Evolutionary conservation across 2,888 invertebrate genomes (phyloP).

Genomic region (Scaptomyza parva): DNA sequence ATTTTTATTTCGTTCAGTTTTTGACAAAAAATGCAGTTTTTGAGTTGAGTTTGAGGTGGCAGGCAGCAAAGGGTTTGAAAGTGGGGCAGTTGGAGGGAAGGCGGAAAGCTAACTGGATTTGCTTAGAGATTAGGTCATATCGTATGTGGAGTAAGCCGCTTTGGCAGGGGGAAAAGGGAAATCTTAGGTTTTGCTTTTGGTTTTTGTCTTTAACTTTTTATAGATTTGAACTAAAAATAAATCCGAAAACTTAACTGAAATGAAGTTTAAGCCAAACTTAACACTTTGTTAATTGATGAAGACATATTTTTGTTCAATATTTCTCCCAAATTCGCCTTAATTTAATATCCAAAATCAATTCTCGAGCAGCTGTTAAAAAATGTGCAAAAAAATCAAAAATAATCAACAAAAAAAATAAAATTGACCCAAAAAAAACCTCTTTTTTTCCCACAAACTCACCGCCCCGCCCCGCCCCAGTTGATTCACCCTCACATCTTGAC

Average conservation of each 20-base stretch:
- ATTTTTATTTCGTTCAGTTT: too few species aligned
- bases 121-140: too few species aligned
- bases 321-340: too few species aligned
- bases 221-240: neutral
- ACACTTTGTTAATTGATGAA: conserved; percentile 44
- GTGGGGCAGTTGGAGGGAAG: too few species aligned
- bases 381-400: conserved; percentile 24
- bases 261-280: too few species aligned
- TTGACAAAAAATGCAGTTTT: neutral
- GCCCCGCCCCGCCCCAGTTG: neutral
- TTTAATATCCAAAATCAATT: too few species aligned
- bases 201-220: neutral
- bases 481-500: conserved; percentile 10
- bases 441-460: neutral
- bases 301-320: conserved; percentile 1
- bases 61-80: too few species aligned
- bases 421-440: conserved; percentile 32
- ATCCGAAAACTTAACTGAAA: neutral
- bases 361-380: conserved; percentile 6
- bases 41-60: too few species aligned
- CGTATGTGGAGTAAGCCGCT: too few species aligned
- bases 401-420: too few species aligned
- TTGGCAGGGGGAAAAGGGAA: too few species aligned
- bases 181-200: neutral
- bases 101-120: too few species aligned